Evolutionary conservation across 2,113 vertebrate species (phyloP).

Genomic region (Crotalus viridis): DNA sequence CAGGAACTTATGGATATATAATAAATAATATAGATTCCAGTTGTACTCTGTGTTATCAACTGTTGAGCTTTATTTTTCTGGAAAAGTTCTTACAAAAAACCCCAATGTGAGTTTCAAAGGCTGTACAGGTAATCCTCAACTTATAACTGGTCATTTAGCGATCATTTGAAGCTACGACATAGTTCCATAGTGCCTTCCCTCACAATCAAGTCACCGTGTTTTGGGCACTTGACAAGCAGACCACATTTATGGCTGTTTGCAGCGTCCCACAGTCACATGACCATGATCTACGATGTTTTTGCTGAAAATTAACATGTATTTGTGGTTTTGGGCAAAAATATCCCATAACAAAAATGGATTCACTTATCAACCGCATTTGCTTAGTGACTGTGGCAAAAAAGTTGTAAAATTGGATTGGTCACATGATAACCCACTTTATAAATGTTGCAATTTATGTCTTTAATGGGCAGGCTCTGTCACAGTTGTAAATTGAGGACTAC

Average conservation of each 20-base stretch:
- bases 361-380: neutral
- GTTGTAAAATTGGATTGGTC: neutral
- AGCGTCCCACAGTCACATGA: neutral
- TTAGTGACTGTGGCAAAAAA: neutral
- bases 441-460: neutral
- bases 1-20: neutral
- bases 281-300: neutral
- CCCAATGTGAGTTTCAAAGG: constrained; percentile 2
- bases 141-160: neutral
- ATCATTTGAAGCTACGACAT: neutral
- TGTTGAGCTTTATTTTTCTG: constrained; percentile 55
- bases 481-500: neutral
- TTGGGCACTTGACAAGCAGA: neutral
- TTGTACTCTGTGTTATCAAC: constrained; percentile 19
- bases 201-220: neutral
- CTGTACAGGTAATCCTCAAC: neutral
- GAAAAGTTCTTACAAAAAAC: constrained; percentile 36
- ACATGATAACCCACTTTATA: neutral
- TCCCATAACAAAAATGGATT: neutral
- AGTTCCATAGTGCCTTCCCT: neutral
- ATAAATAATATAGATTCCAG: neutral
- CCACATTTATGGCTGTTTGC: neutral
- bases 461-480: neutral
- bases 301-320: neutral
- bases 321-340: neutral